phyloP scores from a whole-genome alignment of 1,140 invertebrate genomes.

The Panagrolaimus sp. region DNA sequence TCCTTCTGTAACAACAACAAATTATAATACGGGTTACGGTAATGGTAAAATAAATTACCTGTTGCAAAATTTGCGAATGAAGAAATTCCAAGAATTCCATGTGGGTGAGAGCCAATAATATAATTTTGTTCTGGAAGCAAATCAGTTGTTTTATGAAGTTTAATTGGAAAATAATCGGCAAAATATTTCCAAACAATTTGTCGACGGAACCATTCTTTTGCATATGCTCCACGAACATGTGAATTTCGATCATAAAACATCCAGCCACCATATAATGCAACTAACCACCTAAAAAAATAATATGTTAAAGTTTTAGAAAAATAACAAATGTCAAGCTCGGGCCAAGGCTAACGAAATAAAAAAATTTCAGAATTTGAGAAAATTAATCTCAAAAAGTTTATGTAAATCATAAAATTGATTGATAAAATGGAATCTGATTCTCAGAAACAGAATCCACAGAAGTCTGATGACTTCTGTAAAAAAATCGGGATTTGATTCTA shows the following conservation, averaged over 20 bases:
- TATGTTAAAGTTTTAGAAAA: neutral
- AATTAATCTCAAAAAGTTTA: too few species aligned
- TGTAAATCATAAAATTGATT: too few species aligned
- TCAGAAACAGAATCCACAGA: too few species aligned
- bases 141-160: constrained; percentile 61
- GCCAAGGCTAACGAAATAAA: too few species aligned
- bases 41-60: neutral
- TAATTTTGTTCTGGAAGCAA: constrained; percentile 62
- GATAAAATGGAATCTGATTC: too few species aligned
- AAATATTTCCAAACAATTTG: constrained; percentile 48
- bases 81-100: constrained; percentile 49
- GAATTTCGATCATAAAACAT: constrained; percentile 37
- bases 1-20: constrained; percentile 6
- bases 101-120: constrained; percentile 61
- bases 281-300: constrained; percentile 16
- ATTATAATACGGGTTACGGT: too few species aligned
- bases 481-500: too few species aligned
- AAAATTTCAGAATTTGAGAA: too few species aligned
- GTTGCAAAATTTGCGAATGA: constrained; percentile 1
- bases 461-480: too few species aligned
- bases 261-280: constrained; percentile 37
- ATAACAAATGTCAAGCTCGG: too few species aligned
- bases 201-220: constrained; percentile 32
- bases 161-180: constrained; percentile 62
- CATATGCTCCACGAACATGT: constrained; percentile 26